phyloP scores from a whole-genome alignment of 2,888 invertebrate species.

The Drosophila austrosaltans region DNA sequence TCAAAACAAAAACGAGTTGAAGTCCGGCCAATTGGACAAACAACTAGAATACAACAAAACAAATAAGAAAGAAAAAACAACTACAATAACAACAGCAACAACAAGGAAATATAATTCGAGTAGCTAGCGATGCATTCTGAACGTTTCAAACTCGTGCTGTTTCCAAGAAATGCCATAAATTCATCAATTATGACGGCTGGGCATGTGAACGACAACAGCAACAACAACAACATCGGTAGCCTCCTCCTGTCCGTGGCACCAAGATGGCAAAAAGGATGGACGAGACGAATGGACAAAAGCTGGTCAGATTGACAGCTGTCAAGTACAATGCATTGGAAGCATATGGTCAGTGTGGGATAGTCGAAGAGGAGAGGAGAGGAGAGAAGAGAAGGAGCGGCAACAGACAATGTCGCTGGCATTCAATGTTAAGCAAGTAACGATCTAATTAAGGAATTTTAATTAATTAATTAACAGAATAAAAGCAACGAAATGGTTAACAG shows the following conservation, averaged over 20 bases:
- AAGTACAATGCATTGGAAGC: conserved; percentile 22
- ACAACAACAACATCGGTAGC: conserved; percentile 22
- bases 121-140: conserved; percentile 37
- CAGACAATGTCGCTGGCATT: conserved; percentile 9
- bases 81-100: conserved; percentile 17
- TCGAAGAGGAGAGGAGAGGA: too few relatives aligned
- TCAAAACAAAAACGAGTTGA: conserved; percentile 62
- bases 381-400: background rate
- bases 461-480: conserved; percentile 4
- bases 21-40: conserved; percentile 48
- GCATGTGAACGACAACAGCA: conserved; percentile 51
- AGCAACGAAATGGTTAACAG: background rate
- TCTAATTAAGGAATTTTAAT: conserved; percentile 19
- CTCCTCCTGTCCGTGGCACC: background rate
- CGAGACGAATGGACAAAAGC: conserved; percentile 18
- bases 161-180: conserved; percentile 73
- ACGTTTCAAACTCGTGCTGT: conserved; percentile 35
- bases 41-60: conserved; percentile 33
- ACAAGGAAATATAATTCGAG: conserved; percentile 56
- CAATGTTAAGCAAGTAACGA: conserved; percentile 17
- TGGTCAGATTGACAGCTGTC: conserved; percentile 67
- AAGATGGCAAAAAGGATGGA: background rate
- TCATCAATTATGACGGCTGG: conserved; percentile 76
- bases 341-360: conserved; percentile 14
- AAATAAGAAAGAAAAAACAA: background rate